Conservation (phyloP, 2,888 invertebrate genomes). For the Lepidochitona cinerea region DNA sequence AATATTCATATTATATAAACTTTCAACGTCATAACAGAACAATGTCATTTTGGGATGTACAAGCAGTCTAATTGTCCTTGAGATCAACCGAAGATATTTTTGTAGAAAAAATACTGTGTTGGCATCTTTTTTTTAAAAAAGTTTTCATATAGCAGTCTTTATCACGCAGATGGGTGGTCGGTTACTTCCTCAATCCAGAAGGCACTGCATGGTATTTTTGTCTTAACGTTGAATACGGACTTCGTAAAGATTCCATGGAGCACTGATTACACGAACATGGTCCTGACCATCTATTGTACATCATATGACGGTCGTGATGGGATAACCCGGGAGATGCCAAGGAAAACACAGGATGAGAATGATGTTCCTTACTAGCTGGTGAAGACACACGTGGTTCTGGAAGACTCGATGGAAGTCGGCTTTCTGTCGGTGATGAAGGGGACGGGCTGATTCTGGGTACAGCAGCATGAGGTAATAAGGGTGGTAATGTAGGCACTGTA, state of each 20-base stretch:
- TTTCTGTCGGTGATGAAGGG: constrained; percentile 1
- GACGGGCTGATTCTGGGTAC: constrained; percentile 11
- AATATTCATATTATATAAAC: no score
- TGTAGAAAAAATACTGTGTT: no score
- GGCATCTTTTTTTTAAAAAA: no score
- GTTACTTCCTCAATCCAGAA: not conserved
- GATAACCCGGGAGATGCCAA: not conserved
- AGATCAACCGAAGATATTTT: no score
- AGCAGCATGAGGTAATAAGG: constrained; percentile 7
- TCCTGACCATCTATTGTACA: constrained; percentile 45
- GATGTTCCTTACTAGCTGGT: not conserved
- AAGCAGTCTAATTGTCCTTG: no score
- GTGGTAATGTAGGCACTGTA: constrained; percentile 8
- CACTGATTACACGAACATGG: constrained; percentile 54
- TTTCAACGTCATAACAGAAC: no score
- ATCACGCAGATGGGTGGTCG: no score
- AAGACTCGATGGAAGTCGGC: constrained; percentile 9
- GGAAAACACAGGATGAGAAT: not conserved
- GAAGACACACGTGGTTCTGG: constrained; percentile 21
- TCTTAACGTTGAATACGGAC: constrained; percentile 14
- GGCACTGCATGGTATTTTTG: constrained; percentile 6
- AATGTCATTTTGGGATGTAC: no score
- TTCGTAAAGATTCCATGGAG: constrained; percentile 32
- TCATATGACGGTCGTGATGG: constrained; percentile 40
- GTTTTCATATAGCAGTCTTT: no score